Evolutionary conservation across 1,140 invertebrate species (phyloP), one percentile per base, ranked within the genome.

Genomic region (Dendroctonus valens): DNA sequence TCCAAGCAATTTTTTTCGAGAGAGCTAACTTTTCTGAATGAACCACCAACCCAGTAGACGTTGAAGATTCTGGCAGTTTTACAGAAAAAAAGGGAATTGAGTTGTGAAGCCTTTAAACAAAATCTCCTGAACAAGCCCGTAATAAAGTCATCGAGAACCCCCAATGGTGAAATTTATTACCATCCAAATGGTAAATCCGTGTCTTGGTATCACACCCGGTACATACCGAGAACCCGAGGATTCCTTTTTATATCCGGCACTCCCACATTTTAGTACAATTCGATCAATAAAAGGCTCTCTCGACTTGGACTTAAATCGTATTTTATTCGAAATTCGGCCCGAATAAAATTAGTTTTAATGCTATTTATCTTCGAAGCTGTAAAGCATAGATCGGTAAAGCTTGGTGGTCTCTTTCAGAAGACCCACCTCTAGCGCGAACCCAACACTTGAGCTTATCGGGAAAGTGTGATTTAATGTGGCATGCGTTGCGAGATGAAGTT

Each of bases 121-220:
- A 26, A 26, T 26, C 26, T 26, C 26, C 26, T 3, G 26, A 26
- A 26, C 26, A 26, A 26, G 26, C 26, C 26, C 26, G 26, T 26
- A 26, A 26, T 26, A 26, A 26, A 26, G 26, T 26, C 26, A 62
- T 67, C 46, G 42, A 42, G 37, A 58, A 58, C 15, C 58, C 50
- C 55, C 53, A 67, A 61, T 67, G 41, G 59, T 67, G 50, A 58
- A 54, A 67, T 67, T 67, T 67, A 67, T 61, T 54, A 42, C 51
- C 50, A 14, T 46, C 65, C 62, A 67, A 67, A 67, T 67, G 65
- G 58, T 67, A 60, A 67, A 67, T 15, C 44, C 59, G 55, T 67
- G 65, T 67, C 58, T 58, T 53, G 54, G 42, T 62, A 53, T 67
- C 59, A 57, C 65, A 54, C 63, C 54, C 41, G 64, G 49, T 61